phyloP scores from a whole-genome alignment of 2,797 vertebrate species.

The Peromyscus aztecus region DNA sequence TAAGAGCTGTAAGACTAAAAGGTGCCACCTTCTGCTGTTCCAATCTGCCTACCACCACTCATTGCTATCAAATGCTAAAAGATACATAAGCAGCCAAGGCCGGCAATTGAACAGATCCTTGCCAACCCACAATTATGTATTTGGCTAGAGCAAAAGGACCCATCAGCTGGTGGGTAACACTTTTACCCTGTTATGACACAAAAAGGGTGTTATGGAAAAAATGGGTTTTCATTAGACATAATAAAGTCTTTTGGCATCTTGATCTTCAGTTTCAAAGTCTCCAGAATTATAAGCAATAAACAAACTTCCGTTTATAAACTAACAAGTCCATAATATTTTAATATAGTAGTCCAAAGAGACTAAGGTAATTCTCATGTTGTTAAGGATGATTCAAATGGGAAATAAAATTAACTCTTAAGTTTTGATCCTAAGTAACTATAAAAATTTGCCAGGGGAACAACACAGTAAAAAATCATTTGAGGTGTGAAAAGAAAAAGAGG shows the following conservation, averaged over 20 bases:
- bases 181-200: neutral
- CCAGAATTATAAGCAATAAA: neutral
- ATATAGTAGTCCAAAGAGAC: neutral
- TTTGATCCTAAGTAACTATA: neutral
- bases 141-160: neutral
- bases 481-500: neutral
- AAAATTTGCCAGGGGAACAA: neutral
- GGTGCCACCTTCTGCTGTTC: neutral
- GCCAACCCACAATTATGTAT: neutral
- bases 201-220: neutral
- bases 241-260: neutral
- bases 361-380: neutral
- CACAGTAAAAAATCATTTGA: neutral
- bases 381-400: neutral
- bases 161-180: neutral
- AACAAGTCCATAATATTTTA: no score
- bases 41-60: neutral
- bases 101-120: neutral
- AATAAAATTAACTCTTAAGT: neutral
- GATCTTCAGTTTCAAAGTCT: neutral
- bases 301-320: no score
- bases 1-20: neutral
- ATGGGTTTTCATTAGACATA: neutral
- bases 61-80: neutral
- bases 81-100: neutral